Conservation (phyloP, 2,113 vertebrate species). For the human (Homo sapiens) region GRCh38 chrX:122716001-122716500, state of each 20-base stretch:
- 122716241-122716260: not conserved
- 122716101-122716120: not conserved
- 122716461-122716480: not conserved
- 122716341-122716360: not conserved
- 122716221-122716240: not conserved
- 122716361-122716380: not conserved
- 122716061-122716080: not conserved
- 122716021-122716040: not conserved
- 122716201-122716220: conserved; percentile 17
- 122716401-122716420: not conserved
- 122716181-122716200: not conserved
- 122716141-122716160: not conserved
- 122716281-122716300: conserved; percentile 24
- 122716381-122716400: not conserved
- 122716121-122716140: not conserved
- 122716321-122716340: not conserved
- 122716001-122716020: not conserved
- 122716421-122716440: not conserved
- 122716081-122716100: not conserved
- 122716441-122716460: not conserved
- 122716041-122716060: not conserved
- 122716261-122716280: not conserved
- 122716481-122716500: not conserved
- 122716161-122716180: not conserved
- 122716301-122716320: conserved; percentile 31